Percentiles rank a stretch among this genome's conserved stretches.
These are phyloP conservation scores for Hylia prasina DNA, from an alignment of 2,113 vertebrate species.

Conservation along the genomic window DNA sequence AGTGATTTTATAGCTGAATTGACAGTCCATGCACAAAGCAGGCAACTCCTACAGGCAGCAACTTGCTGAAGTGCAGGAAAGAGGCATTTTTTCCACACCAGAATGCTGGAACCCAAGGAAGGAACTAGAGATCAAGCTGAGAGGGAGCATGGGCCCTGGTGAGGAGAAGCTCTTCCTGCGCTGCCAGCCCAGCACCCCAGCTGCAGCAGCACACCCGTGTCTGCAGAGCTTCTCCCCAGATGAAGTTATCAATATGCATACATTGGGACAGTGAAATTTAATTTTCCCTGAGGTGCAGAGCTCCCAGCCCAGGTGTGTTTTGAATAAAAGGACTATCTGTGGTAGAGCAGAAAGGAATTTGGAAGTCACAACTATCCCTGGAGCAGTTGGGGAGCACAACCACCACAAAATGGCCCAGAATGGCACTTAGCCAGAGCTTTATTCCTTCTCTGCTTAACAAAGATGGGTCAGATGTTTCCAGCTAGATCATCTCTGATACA, in stretches of 20 bases:
- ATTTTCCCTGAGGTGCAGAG: not conserved
- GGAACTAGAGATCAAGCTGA: not conserved
- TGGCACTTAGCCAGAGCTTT: not conserved
- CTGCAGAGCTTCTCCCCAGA: not conserved
- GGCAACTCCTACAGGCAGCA: not conserved
- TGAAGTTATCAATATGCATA: fast-evolving
- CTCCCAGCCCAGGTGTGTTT: not conserved
- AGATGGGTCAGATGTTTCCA: not conserved
- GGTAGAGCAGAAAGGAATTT: not conserved
- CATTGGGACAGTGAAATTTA: not conserved
- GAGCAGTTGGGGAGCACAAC: not conserved
- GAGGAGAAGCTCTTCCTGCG: fast-evolving
- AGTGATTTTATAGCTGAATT: not conserved
- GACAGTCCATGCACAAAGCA: not conserved
- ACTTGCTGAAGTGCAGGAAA: not conserved
- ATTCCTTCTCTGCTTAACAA: not conserved
- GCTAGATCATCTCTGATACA: not conserved
- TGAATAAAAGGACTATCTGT: not conserved
- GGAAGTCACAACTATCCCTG: not conserved
- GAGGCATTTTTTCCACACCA: not conserved
- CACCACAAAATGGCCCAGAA: not conserved
- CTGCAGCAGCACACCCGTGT: fast-evolving
- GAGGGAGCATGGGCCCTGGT: fast-evolving
- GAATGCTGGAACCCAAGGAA: not conserved
- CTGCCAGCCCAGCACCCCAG: not conserved